phyloP scores from a whole-genome alignment of 2,888 invertebrate genomes.

The Saturnia japonica region DNA sequence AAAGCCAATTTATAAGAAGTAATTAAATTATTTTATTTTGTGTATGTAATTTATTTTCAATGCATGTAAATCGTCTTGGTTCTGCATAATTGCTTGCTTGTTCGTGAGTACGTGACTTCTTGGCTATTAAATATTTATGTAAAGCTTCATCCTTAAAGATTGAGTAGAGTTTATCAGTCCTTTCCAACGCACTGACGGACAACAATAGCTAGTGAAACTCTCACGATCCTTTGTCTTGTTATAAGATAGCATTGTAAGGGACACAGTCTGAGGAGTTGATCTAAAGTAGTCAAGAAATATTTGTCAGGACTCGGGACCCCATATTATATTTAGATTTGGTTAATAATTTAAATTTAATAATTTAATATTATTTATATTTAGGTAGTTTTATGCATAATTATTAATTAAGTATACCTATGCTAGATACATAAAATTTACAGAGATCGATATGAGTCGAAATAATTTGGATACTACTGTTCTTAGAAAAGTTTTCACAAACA shows the following conservation, averaged over 20 bases:
- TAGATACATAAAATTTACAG: no score
- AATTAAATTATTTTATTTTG: background rate
- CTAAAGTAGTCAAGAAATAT: conserved; percentile 57
- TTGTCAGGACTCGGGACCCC: conserved; percentile 55
- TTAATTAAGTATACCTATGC: no score
- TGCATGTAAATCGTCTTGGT: conserved; percentile 8
- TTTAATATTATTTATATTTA: no score
- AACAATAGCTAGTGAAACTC: conserved; percentile 59
- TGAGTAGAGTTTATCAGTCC: conserved; percentile 22
- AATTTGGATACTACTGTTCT: no score
- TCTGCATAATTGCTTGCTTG: conserved; percentile 10
- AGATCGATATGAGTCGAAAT: background rate
- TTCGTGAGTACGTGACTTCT: conserved; percentile 33
- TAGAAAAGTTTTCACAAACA: no score
- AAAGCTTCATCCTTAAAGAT: conserved; percentile 14
- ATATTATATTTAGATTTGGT: conserved; percentile 53
- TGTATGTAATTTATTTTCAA: conserved; percentile 11
- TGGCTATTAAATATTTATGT: conserved; percentile 29
- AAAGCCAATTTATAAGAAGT: background rate
- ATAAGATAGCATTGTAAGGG: conserved; percentile 72
- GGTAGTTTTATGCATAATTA: no score
- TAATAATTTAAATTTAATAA: background rate
- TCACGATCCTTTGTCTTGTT: conserved; percentile 68
- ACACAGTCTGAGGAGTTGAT: conserved; percentile 58
- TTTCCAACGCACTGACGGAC: conserved; percentile 18